Evolutionary conservation across 2,797 vertebrate species (phyloP).

Genomic region (Xenopus petersii): DNA sequence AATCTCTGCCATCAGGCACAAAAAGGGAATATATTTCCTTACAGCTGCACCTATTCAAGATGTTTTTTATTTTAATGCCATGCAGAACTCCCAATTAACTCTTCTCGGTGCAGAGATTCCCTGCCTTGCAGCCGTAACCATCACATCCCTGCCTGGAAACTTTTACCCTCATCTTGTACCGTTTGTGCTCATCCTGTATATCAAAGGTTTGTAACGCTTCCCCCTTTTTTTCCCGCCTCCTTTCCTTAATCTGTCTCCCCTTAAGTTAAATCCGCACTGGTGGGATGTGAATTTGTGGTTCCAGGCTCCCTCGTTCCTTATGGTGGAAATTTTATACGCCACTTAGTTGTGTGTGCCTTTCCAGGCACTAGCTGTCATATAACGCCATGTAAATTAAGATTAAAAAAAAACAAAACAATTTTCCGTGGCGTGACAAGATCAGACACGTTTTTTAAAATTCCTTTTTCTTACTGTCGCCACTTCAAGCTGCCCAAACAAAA

Average conservation of each 20-base stretch:
- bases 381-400: too few relatives aligned
- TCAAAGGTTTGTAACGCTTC: conserved; percentile 1
- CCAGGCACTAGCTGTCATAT: conserved; percentile 15
- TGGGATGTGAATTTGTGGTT: background rate
- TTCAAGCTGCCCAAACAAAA: too few relatives aligned
- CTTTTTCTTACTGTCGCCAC: conserved; percentile 39
- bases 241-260: background rate
- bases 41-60: conserved; percentile 10
- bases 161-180: background rate
- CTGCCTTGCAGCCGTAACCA: background rate
- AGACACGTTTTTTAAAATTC: conserved; percentile 40
- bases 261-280: background rate
- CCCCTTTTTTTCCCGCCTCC: background rate
- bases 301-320: background rate
- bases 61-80: background rate
- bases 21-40: background rate
- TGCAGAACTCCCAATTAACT: background rate
- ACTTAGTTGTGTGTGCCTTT: conserved; percentile 37
- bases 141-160: conserved; percentile 8
- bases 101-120: background rate
- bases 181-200: background rate
- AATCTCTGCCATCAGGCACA: conserved; percentile 1
- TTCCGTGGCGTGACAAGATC: too few relatives aligned
- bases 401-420: conserved; percentile 5
- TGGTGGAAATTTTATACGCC: background rate